Conservation (phyloP, 2,797 vertebrate species). For the Epinephelus malabaricus region DNA sequence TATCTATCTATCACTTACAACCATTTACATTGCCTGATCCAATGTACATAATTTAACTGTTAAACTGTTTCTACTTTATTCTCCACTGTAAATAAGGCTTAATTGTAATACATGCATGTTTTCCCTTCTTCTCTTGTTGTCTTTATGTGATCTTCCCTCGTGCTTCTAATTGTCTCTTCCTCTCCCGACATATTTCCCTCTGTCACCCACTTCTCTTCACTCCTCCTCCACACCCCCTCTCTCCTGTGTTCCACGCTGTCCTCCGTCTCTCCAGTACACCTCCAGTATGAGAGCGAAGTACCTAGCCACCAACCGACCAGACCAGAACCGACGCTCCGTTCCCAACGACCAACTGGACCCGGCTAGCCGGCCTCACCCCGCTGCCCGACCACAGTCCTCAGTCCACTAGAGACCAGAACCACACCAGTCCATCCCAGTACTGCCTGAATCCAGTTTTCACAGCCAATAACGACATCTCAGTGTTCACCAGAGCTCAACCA, state of each 20-base stretch:
- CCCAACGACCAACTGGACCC: constrained; percentile 87
- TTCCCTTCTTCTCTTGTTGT: constrained; percentile 30
- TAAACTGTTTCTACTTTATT: constrained; percentile 2
- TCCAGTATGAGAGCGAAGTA: constrained; percentile 99
- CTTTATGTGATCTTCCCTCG: constrained; percentile 22
- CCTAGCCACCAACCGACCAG: constrained; percentile 95
- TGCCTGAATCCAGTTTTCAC: constrained; percentile 72
- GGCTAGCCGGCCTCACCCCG: constrained; percentile 79
- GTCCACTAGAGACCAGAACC: constrained; percentile 74
- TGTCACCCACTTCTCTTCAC: background rate
- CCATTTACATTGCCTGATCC: constrained; percentile 9
- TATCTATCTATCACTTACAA: constrained; percentile 17
- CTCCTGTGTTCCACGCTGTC: constrained; percentile 7
- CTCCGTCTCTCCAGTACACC: constrained; percentile 90
- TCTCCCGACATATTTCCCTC: constrained; percentile 9
- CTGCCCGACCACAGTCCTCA: constrained; percentile 84
- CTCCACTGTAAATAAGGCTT: constrained; percentile 7
- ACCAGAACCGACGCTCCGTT: constrained; percentile 87
- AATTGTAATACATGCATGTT: constrained; percentile 26
- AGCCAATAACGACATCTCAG: constrained; percentile 50
- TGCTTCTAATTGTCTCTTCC: constrained; percentile 26
- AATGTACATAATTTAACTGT: constrained; percentile 3
- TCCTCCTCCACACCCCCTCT: background rate
- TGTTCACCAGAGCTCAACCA: constrained; percentile 32
- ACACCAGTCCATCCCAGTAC: constrained; percentile 35